phyloP scores from a whole-genome alignment of 2,797 vertebrate species.

The Poeciliopsis gracilis region DNA sequence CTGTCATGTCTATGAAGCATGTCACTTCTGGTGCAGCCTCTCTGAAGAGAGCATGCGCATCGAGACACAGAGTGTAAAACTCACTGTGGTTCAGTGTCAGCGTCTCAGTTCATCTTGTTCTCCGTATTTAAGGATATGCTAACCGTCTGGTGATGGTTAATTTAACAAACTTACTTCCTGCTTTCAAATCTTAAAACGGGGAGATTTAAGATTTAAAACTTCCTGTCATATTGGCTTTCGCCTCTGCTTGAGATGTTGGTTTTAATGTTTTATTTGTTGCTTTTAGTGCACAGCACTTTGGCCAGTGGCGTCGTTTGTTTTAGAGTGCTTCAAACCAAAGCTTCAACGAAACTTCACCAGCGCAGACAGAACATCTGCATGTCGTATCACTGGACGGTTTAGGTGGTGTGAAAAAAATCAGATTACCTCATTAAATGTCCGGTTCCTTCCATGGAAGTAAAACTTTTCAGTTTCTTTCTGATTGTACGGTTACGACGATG shows the following conservation, averaged over 20 bases:
- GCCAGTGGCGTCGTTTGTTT: too few relatives aligned
- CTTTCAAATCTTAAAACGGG: too few relatives aligned
- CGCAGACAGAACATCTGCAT: background rate
- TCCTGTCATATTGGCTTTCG: too few relatives aligned
- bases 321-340: too few relatives aligned
- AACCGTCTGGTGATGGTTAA: background rate
- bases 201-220: too few relatives aligned
- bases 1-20: background rate
- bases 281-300: too few relatives aligned
- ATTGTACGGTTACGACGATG: too few relatives aligned
- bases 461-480: background rate
- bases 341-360: background rate
- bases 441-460: background rate
- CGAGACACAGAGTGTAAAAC: background rate
- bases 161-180: too few relatives aligned
- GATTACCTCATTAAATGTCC: background rate
- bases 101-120: background rate
- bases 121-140: background rate
- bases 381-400: background rate
- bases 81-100: background rate
- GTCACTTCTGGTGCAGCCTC: background rate
- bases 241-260: too few relatives aligned
- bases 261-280: too few relatives aligned
- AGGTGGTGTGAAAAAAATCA: background rate
- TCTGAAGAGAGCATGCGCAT: background rate